Conservation (phyloP, 2,888 invertebrate genomes). For the Thelaira solivaga region DNA sequence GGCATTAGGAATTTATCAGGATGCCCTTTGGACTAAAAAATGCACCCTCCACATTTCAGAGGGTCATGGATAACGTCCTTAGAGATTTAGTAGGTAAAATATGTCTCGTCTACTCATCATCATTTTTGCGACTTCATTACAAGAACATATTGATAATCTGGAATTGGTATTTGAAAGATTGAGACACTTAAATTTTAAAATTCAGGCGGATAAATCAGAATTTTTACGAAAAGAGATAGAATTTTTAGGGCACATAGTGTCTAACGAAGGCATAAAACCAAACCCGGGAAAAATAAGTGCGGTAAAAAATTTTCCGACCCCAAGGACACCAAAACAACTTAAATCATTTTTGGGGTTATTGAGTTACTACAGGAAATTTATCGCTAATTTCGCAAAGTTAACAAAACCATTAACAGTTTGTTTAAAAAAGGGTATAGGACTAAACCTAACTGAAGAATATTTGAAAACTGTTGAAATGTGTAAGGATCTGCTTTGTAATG, state of each 20-base stretch:
- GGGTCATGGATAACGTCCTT: neutral
- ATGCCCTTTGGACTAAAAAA: neutral
- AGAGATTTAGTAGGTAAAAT: constrained; percentile 13
- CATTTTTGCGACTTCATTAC: neutral
- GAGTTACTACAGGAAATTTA: constrained; percentile 63
- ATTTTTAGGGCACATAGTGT: constrained; percentile 35
- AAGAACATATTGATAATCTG: constrained; percentile 15
- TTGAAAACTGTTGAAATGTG: constrained; percentile 40
- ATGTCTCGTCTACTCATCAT: constrained; percentile 20
- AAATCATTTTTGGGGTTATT: constrained; percentile 66
- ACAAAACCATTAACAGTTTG: constrained; percentile 60
- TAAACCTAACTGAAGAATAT: constrained; percentile 34
- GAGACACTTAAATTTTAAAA: neutral
- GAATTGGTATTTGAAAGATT: neutral
- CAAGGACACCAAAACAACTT: constrained; percentile 65
- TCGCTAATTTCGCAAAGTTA: constrained; percentile 57
- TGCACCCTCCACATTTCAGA: neutral
- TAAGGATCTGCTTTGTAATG: constrained; percentile 50
- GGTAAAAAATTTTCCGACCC: constrained; percentile 56
- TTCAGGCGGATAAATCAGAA: constrained; percentile 5
- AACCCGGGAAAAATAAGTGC: constrained; percentile 69
- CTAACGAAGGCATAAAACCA: constrained; percentile 69
- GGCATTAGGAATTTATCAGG: neutral
- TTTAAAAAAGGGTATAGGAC: constrained; percentile 43
- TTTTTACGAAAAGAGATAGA: constrained; percentile 10